phyloP scores from a whole-genome alignment of 2,113 vertebrate genomes.

The Heliornis fulica region DNA sequence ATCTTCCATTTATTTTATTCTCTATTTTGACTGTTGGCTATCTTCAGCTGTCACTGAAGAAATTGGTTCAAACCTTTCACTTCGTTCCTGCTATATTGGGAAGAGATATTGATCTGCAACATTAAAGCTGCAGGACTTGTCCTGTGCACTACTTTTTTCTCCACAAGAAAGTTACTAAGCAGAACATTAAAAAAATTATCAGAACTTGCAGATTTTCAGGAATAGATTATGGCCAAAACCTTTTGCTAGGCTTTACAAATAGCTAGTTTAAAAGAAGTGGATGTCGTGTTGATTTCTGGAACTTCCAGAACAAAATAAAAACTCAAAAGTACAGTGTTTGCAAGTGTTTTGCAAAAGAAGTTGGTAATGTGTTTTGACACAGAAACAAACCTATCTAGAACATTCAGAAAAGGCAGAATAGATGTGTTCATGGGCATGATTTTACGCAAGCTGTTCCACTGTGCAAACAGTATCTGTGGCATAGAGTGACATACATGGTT shows the following conservation, averaged over 20 bases:
- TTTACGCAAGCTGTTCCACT: background rate
- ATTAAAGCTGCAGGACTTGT: background rate
- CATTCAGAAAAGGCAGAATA: background rate
- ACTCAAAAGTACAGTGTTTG: background rate
- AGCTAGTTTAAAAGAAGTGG: background rate
- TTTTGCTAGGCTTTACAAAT: background rate
- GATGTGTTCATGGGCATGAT: background rate
- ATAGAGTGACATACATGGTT: background rate
- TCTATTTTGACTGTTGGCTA: background rate
- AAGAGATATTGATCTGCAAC: background rate
- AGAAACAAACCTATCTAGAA: background rate
- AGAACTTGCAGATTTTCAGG: background rate
- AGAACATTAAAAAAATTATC: background rate
- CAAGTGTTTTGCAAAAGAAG: background rate
- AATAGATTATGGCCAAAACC: background rate
- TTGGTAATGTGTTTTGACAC: background rate
- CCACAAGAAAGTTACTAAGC: background rate
- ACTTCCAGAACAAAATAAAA: background rate
- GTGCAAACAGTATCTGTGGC: background rate
- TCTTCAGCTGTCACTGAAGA: slow-evolving; percentile 6
- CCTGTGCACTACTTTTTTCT: background rate
- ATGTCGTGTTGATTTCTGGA: background rate
- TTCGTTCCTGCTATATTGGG: background rate
- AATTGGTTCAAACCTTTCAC: background rate
- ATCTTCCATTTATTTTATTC: slow-evolving; percentile 15